Evolutionary conservation across 2,113 vertebrate genomes (phyloP), one percentile per base, ranked within the genome.

Genomic region (Clarias gariepinus): DNA sequence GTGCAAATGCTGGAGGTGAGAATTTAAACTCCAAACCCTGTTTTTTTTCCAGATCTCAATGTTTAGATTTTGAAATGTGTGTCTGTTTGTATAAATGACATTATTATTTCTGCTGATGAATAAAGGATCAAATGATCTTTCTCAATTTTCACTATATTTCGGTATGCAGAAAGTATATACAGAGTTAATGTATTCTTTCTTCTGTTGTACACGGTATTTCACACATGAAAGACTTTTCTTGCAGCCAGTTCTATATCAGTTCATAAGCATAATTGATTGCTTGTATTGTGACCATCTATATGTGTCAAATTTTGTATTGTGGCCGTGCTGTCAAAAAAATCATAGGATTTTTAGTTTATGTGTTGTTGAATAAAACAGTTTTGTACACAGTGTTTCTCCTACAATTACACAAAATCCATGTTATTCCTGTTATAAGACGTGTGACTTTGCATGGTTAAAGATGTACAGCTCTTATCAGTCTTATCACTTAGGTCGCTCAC

Each of bases 1-100:
- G 96, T 99, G 82, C 98, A 98, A 91, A 95, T 98, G 93, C 93
- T 99, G 94, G 97, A 99, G 98, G 98, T 99, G 94, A 96, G 96
- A 41, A 76, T 41, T 57, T 66, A 16, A 3, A 25, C 28, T 71
- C 16, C 28, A 55, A 79, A 60, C 25, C 11, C 3, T 63, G 15
- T 6, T 76, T 73, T 76, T 58, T 58, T 52, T 52, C 11, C 73
- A 47, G 1, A 52, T 85, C 71, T 33, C 60, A 16, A 6, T 28
- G 69, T 28, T 74, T 84, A 84, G 19, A 25, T 61, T 57, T 10
- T 10, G n/a, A n/a, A 28, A 53, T 9, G 13, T 3, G 57, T 63
- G 25, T 66, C 68, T 84, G 12, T 41, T 33, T 68, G 52, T 58
- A 28, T 71, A 0, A 57, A 52, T 86, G 71, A 77, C 18, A 73